Conservation (phyloP, 2,888 invertebrate genomes). For the Blastobasis adustella region DNA sequence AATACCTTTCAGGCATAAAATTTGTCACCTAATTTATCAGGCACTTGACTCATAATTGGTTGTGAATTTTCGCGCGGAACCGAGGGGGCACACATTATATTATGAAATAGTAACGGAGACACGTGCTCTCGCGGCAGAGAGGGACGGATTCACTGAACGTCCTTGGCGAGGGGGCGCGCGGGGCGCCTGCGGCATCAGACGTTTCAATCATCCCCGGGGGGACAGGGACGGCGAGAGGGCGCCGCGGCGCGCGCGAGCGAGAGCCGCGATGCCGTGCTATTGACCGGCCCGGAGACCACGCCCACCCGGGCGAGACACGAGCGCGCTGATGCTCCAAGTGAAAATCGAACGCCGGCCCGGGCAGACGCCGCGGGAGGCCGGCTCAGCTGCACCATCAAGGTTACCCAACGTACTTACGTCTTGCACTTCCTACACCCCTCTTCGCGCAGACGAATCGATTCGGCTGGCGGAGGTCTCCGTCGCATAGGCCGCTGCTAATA, state of each 20-base stretch:
- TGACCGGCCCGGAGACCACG: conserved; percentile 72
- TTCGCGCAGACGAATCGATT: not conserved
- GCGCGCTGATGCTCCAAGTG: conserved; percentile 69
- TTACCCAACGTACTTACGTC: conserved; percentile 29
- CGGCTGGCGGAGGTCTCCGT: too few relatives aligned
- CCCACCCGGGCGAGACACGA: conserved; percentile 71
- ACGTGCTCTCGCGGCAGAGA: conserved; percentile 74
- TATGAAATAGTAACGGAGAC: conserved; percentile 70
- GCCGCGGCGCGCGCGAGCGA: conserved; percentile 36
- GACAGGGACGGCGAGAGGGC: conserved; percentile 41
- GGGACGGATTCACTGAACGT: conserved; percentile 76
- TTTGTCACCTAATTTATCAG: conserved; percentile 64
- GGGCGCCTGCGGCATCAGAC: conserved; percentile 75
- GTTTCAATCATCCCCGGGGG: conserved; percentile 72
- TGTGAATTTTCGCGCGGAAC: conserved; percentile 70
- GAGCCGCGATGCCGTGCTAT: conserved; percentile 64
- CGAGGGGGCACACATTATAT: conserved; percentile 71
- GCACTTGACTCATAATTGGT: conserved; percentile 72
- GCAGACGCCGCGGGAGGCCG: conserved; percentile 56
- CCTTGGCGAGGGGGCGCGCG: conserved; percentile 71
- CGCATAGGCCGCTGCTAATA: too few relatives aligned
- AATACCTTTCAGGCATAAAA: conserved; percentile 65
- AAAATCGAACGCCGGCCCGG: conserved; percentile 73
- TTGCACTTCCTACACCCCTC: conserved; percentile 4
- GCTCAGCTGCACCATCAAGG: conserved; percentile 62